Evolutionary conservation across 2,113 vertebrate genomes (phyloP).

Genomic region (Pionites leucogaster): DNA sequence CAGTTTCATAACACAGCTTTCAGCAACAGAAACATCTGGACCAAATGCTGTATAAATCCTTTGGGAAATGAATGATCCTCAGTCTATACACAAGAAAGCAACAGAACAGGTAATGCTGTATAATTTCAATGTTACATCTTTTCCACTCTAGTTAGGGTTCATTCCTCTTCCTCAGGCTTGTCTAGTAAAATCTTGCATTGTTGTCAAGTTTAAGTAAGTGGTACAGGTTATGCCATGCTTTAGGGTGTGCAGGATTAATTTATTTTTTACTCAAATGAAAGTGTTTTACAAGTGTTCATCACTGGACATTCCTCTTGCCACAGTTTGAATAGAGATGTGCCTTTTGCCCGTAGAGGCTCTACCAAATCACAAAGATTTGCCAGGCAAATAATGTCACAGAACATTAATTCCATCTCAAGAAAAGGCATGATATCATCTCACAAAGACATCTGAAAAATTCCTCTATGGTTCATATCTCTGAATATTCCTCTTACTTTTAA

Average conservation of each 20-base stretch:
- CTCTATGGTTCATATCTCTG: neutral
- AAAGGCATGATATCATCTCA: neutral
- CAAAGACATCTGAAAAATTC: neutral
- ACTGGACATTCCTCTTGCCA: neutral
- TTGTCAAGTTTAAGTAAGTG: neutral
- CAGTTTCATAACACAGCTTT: neutral
- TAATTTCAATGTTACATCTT: neutral
- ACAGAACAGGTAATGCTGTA: neutral
- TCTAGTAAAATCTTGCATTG: neutral
- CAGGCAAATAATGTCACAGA: neutral
- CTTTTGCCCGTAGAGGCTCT: neutral
- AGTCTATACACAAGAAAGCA: neutral
- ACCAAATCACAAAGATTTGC: neutral
- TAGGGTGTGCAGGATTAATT: neutral
- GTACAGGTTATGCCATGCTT: neutral
- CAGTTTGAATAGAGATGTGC: neutral
- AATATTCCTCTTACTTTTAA: neutral
- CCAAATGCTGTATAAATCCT: neutral
- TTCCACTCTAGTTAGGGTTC: neutral
- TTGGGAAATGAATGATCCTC: neutral
- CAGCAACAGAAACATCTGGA: neutral
- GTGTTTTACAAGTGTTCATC: neutral
- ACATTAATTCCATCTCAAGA: neutral
- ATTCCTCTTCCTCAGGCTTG: neutral
- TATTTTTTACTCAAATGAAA: neutral